Percentiles rank a stretch among this genome's conserved stretches.
phyloP scores from a whole-genome alignment of 2,113 vertebrate genomes.

The Chloropsis hardwickii region DNA sequence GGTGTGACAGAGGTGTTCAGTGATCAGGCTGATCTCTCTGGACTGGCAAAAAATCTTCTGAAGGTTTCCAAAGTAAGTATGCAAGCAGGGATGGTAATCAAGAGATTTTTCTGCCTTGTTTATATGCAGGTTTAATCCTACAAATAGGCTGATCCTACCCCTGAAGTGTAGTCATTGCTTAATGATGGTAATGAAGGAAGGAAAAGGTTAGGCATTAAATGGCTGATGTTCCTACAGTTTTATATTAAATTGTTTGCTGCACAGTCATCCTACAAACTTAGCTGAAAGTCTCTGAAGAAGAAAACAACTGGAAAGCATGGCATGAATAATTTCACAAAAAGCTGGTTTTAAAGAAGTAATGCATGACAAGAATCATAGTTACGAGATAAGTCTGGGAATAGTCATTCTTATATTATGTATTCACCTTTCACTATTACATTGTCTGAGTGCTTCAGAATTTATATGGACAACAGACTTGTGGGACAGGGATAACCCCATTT shows the following conservation, averaged over 20 bases:
- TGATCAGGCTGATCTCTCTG: constrained; percentile 75
- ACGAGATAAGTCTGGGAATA: not conserved
- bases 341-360: not conserved
- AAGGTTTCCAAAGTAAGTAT: constrained; percentile 76
- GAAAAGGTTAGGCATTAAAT: not conserved
- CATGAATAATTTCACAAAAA: not conserved
- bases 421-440: not conserved
- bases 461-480: not conserved
- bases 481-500: not conserved
- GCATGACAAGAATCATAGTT: not conserved
- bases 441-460: not conserved
- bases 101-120: not conserved
- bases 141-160: not conserved
- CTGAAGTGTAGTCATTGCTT: not conserved
- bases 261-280: not conserved
- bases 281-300: not conserved
- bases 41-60: constrained; percentile 65
- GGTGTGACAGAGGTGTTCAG: constrained; percentile 81
- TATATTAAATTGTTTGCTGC: not conserved
- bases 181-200: not conserved
- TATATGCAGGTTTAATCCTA: not conserved
- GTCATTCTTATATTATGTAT: not conserved
- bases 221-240: not conserved
- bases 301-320: not conserved
- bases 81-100: not conserved